These are phyloP conservation scores for Cylas formicarius DNA, from an alignment of 1,140 invertebrate genomes.

Conservation along the genomic window DNA sequence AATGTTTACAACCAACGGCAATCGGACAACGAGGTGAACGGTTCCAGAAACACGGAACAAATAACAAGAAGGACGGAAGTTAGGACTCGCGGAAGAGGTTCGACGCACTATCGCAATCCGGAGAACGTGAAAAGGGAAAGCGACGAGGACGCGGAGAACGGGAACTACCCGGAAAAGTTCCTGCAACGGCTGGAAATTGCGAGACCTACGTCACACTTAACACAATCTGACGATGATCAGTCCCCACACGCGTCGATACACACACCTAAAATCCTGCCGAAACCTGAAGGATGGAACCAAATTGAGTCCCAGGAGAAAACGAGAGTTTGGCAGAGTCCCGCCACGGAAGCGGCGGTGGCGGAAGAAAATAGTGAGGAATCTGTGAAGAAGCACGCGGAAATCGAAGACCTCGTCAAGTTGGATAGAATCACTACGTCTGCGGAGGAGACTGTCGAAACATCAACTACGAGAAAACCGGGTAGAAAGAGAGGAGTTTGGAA, in stretches of 20 bases:
- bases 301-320: background rate
- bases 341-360: background rate
- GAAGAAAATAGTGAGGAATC: background rate
- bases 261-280: constrained; percentile 24
- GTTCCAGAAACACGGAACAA: constrained; percentile 17
- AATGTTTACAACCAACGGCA: constrained; percentile 10
- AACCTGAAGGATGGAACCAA: constrained; percentile 13
- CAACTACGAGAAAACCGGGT: constrained; percentile 33
- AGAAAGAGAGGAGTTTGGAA: constrained; percentile 58
- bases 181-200: constrained; percentile 26
- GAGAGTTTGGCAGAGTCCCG: background rate
- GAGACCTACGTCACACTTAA: constrained; percentile 6
- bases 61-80: constrained; percentile 18
- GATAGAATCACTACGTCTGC: constrained; percentile 8
- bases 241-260: constrained; percentile 31
- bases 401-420: constrained; percentile 9
- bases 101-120: constrained; percentile 30
- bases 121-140: constrained; percentile 25
- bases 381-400: too few species aligned
- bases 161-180: constrained; percentile 35
- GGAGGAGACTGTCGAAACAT: background rate
- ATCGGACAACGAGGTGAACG: constrained; percentile 18
- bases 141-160: constrained; percentile 31
- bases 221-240: constrained; percentile 33
- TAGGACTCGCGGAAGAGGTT: constrained; percentile 26